Evolutionary conservation across 2,888 invertebrate species (phyloP), one percentile per base, ranked within the genome.

Genomic region (Nematopogon swammerdamellus): DNA sequence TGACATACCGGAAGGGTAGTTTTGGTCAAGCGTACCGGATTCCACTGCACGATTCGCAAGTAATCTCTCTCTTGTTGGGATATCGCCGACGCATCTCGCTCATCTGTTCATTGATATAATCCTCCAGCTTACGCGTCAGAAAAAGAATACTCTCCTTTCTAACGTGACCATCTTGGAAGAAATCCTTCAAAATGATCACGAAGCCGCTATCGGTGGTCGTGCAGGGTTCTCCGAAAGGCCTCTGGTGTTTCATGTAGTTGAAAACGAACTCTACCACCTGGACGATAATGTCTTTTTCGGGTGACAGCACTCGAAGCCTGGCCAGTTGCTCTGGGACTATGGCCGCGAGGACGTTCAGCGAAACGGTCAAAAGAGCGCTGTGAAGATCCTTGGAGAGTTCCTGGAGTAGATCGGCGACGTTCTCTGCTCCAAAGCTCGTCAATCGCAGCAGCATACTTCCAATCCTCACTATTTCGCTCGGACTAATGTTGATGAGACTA

Each of bases 211-310:
- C 79, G 1, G 57, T 59, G 1, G 69, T 61, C 1, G 57, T 52
- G 50, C 63, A 61, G 0, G 65, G 52, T 2, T 72, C 70, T 0
- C 77, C 77, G 0, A 79, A 53, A 3, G 76, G 76, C 49, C 72
- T 63, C 20, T 70, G 20, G 3, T 67, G 68, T 56, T 72, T 74
- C 63, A 80, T 60, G 49, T 72, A 79, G 49, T 74, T 68, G 44
- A 75, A 76, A 2, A 79, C 71, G 50, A 75, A 79, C 16, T 69
- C 63, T 0, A 80, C 75, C 1, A 76, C 61, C 60, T 75, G 73
- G 0, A 68, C 65, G 10, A 79, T 66, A 42, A 77, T 58, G 54
- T 80, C 79, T 54, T 73, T 67, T 14, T 79, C 75, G 0, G 75
- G 73, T 47, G 67, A 74, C 19, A 80, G 54, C 0, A 76, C 55